Conservation (phyloP, 2,888 invertebrate species). For the Apamea anceps region DNA sequence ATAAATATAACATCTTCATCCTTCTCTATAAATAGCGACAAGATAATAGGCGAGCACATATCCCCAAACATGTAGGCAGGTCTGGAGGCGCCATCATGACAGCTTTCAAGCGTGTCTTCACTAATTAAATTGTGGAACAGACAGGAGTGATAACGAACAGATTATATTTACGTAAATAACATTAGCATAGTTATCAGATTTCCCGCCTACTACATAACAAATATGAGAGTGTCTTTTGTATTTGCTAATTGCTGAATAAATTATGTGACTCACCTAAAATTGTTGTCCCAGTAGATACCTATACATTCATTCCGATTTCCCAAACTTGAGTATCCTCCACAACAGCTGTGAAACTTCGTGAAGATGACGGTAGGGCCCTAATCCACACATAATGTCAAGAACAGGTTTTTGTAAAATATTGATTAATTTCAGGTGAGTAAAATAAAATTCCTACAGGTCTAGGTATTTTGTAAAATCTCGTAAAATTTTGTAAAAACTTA, state of each 20-base stretch:
- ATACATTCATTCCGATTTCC: background rate
- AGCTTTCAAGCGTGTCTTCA: conserved; percentile 80
- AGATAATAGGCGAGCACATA: conserved; percentile 67
- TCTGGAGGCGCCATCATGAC: conserved; percentile 81
- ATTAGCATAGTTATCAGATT: conserved; percentile 64
- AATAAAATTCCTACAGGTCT: background rate
- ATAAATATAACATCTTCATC: conserved; percentile 58
- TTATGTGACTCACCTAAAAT: conserved; percentile 4
- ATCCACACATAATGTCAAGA: background rate
- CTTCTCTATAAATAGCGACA: conserved; percentile 60
- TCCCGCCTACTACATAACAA: conserved; percentile 44
- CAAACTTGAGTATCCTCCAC: background rate
- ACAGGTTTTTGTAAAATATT: background rate
- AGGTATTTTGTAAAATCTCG: background rate
- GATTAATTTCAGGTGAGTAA: background rate
- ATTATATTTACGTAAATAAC: conserved; percentile 72
- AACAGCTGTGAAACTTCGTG: background rate
- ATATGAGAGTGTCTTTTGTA: conserved; percentile 19
- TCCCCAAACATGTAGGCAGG: conserved; percentile 71
- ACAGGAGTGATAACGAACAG: conserved; percentile 76
- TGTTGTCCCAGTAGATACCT: background rate
- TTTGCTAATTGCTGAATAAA: conserved; percentile 3
- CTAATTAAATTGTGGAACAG: conserved; percentile 80
- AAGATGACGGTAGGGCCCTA: background rate
- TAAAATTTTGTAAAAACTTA: background rate